Base-by-base conservation (phyloP, 2,888 invertebrate genomes). In the Geophilus truncorum region DNA sequence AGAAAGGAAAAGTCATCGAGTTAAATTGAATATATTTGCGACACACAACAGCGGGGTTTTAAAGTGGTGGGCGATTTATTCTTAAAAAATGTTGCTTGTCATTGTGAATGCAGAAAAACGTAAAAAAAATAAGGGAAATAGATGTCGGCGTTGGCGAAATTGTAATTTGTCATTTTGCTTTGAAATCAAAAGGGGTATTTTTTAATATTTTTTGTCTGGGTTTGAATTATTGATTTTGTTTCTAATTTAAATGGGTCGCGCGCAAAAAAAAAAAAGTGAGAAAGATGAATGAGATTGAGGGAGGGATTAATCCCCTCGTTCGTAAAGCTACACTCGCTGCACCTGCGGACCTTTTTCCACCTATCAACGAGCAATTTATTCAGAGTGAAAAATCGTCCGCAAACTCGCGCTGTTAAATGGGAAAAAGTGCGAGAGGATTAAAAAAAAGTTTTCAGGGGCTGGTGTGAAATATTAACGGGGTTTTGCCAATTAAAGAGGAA, bases 221-320 rank as follows among this genome's bases (percentile, higher is more conserved):
- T 70, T 70, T 70, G 70, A 28, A 70, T 28, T 70, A 70, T 70
- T 70, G 70, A 70, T 70, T 70, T 70, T 70, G 70, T 70, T 70
- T 70, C 25, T 25, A 28, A 70, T 28, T 70, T 70, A 28, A 70
- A 70, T 28, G 25, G 70, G 70, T 9, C 4, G 25, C n/a, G n/a
- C n/a, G n/a, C n/a, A n/a, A 21, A 62, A 70, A 62, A 70, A 70
- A 70, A 23, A n/a, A 25, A 15, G 25, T 70, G 70, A 70, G 28
- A 70, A 70, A 70, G 70, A 70, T 70, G 70, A 70, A 70, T 70
- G 70, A 70, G 70, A 70, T 70, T 70, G 70, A 28, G 70, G 70
- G 70, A 28, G 28, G 28, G 70, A 28, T 70, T 70, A 70, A 70
- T 70, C 70, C n/a, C n/a, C 25, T 10, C 70, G 70, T 70, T 28